Conservation (phyloP, 2,113 vertebrate species). For the Zapornia atra region DNA sequence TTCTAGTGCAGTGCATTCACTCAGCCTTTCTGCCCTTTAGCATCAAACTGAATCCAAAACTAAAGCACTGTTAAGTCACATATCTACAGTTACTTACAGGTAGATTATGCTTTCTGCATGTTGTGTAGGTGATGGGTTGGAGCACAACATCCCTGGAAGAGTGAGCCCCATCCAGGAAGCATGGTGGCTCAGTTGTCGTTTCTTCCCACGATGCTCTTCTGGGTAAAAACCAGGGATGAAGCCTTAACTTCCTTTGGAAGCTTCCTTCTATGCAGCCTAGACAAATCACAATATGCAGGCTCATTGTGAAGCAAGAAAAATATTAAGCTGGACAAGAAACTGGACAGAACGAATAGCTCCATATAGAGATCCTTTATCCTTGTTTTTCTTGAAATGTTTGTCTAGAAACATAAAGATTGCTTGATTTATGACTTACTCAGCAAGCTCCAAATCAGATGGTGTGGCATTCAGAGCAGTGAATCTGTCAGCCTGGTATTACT, state of each 20-base stretch:
- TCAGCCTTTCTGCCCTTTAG: neutral
- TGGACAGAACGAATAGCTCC: conserved; percentile 1
- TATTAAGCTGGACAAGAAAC: conserved; percentile 19
- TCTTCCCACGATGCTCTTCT: neutral
- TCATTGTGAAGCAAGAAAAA: conserved; percentile 5
- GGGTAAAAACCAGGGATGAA: neutral
- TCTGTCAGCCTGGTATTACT: conserved; percentile 47
- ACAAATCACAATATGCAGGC: neutral
- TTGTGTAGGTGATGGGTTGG: neutral
- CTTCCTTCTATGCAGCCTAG: neutral
- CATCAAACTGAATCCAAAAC: neutral
- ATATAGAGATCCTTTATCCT: conserved; percentile 38
- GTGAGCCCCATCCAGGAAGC: neutral
- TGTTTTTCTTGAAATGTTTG: conserved; percentile 48
- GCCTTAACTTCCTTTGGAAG: neutral
- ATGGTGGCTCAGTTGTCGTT: neutral
- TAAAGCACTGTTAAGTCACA: neutral
- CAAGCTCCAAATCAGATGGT: conserved; percentile 37
- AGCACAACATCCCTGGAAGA: neutral
- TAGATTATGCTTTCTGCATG: neutral
- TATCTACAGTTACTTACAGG: neutral
- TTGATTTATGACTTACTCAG: conserved; percentile 51
- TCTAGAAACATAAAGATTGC: neutral
- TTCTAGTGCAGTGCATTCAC: neutral
- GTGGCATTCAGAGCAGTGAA: conserved; percentile 23